Evolutionary conservation across 2,888 invertebrate genomes (phyloP).

Genomic region (Pyrrhopygopsis socrates): DNA sequence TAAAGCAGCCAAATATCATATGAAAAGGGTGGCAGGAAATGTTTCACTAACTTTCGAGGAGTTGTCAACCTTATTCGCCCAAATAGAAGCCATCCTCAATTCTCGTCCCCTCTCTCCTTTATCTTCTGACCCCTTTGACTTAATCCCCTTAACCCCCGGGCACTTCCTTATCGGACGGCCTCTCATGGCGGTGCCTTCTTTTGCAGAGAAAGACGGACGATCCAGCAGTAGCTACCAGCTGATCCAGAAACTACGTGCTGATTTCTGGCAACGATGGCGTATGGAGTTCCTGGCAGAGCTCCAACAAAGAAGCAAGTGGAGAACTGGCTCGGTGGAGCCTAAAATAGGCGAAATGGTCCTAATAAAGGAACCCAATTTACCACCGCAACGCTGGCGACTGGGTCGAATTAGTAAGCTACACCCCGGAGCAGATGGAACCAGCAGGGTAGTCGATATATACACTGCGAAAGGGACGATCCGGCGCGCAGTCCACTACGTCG

Average conservation of each 20-base stretch:
- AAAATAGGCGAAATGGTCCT: background rate
- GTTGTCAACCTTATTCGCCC: constrained; percentile 65
- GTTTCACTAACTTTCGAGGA: constrained; percentile 65
- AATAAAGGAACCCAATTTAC: constrained; percentile 2
- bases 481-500: background rate
- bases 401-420: background rate
- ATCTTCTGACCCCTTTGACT: constrained; percentile 65
- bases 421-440: background rate
- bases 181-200: constrained; percentile 57
- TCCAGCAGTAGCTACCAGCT: constrained; percentile 1
- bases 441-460: background rate
- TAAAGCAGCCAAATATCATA: constrained; percentile 59
- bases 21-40: constrained; percentile 46
- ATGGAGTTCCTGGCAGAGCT: background rate
- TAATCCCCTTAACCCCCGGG: constrained; percentile 69
- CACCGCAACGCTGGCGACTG: constrained; percentile 6
- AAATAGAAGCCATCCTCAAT: constrained; percentile 77
- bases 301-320: constrained; percentile 42
- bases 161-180: constrained; percentile 74
- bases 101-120: constrained; percentile 72
- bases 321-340: background rate
- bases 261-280: constrained; percentile 42
- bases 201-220: background rate
- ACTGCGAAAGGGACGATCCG: background rate
- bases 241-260: constrained; percentile 1